Evolutionary conservation across 1,140 invertebrate species (phyloP), one percentile per base, ranked within the genome.

Genomic region (Sycobia sp.): DNA sequence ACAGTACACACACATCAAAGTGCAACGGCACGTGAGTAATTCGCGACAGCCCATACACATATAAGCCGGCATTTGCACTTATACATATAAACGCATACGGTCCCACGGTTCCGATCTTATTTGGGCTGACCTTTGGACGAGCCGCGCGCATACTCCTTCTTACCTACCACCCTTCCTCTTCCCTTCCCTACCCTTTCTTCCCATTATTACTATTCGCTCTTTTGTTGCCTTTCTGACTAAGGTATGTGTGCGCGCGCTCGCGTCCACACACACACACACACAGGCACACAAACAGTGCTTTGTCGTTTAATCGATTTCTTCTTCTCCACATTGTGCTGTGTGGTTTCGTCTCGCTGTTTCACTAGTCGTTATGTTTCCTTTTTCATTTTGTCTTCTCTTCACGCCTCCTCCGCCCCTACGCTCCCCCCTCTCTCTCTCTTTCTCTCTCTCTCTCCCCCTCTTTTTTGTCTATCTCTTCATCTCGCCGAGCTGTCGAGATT

Each of bases 101-200:
- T 55, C 34, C 20, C 53, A 43, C 41, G 54, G 18, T 53, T 68
- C 59, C 39, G 44, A 29, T 38, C 69, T 50, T 49, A 18, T 67
- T 57, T 70, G 46, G 62, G 60, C 66, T 71, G 69, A 74, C 74
- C 73, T 76, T 72, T 77, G 72, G 72, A n/a, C 68, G 74, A 68
- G 67, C 50, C n/a, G 9, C 18, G 22, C 32, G 20, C 14, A 5
- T n/a, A 18, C 16, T 49, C 46, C 27, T 49, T 27, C n/a, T 49
- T 49, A 5, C 27, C 27, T 44, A 38, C 18, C 11, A 49, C 27
- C 20, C 43, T 54, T 39, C 57, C 44, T 11, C 38, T 46, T 25
- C 55, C 46, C 49, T 51, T 47, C 25, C 20, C 39, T 10, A 36
- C n/a, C 58, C n/a, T 57, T 46, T 10, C 57, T 41, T 50, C 36